Evolutionary conservation across 2,888 invertebrate genomes (phyloP).

Genomic region (Nyleta sp.): DNA sequence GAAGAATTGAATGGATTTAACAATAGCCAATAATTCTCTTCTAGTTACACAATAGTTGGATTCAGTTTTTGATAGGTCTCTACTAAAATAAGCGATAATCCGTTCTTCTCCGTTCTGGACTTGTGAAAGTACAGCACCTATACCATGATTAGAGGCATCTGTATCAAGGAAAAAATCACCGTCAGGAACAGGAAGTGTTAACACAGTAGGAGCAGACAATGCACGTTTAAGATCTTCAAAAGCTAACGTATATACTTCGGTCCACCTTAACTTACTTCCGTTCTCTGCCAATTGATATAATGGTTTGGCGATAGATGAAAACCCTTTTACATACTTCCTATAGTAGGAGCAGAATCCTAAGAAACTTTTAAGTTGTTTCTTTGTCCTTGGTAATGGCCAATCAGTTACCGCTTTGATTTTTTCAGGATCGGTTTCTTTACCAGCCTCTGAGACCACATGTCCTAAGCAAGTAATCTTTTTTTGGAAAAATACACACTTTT

Average conservation of each 20-base stretch:
- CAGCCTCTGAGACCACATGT: conserved; percentile 35
- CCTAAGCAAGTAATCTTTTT: conserved; percentile 40
- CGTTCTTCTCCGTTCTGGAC: conserved; percentile 63
- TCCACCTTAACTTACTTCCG: no score
- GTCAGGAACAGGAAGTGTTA: no score
- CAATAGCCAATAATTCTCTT: conserved; percentile 66
- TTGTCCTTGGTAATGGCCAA: conserved; percentile 1
- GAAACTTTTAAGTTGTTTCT: conserved; percentile 6
- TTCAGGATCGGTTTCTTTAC: conserved; percentile 20
- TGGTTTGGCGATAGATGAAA: background rate
- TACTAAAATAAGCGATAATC: conserved; percentile 69
- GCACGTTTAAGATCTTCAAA: no score
- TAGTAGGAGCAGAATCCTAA: conserved; percentile 19
- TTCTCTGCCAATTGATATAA: no score
- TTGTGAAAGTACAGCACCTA: conserved; percentile 59
- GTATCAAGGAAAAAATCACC: no score
- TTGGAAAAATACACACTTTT: conserved; percentile 54
- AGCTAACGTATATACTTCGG: background rate
- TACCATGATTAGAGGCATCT: conserved; percentile 51
- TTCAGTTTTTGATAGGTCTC: conserved; percentile 1
- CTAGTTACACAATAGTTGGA: conserved; percentile 70
- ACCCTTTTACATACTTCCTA: conserved; percentile 6
- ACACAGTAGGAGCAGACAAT: no score
- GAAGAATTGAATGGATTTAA: background rate
- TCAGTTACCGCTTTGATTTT: background rate